Evolutionary conservation across 2,797 vertebrate genomes (phyloP).

Genomic region (Chelonia mydas): DNA sequence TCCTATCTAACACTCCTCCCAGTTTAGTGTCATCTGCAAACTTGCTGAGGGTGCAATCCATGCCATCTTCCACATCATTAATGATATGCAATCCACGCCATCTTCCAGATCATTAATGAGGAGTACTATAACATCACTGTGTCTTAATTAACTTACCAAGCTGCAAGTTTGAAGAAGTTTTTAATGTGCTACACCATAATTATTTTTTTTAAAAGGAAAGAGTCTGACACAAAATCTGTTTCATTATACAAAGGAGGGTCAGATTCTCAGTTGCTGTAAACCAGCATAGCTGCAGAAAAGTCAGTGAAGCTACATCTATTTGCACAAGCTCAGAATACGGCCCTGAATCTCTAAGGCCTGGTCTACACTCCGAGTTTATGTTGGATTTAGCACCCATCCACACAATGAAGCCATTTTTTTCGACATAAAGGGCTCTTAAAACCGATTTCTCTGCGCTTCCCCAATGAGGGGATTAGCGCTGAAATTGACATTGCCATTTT

Average conservation of each 20-base stretch:
- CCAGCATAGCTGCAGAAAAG: background rate
- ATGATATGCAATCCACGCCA: no score
- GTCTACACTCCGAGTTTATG: no score
- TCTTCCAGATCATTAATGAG: background rate
- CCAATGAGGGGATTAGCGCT: no score
- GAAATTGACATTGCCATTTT: no score
- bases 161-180: background rate
- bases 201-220: background rate
- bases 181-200: fast-evolving
- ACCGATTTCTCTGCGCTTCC: no score
- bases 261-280: background rate
- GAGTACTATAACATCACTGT: background rate
- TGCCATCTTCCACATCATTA: no score
- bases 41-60: no score
- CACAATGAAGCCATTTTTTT: no score
- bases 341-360: background rate
- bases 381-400: no score
- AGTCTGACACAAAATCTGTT: background rate
- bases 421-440: no score
- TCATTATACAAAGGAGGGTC: fast-evolving
- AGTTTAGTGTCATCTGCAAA: no score
- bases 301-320: background rate
- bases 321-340: background rate
- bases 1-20: no score
- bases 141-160: background rate